Conservation (phyloP, 2,113 vertebrate species). For the Ploceus nigricollis region DNA sequence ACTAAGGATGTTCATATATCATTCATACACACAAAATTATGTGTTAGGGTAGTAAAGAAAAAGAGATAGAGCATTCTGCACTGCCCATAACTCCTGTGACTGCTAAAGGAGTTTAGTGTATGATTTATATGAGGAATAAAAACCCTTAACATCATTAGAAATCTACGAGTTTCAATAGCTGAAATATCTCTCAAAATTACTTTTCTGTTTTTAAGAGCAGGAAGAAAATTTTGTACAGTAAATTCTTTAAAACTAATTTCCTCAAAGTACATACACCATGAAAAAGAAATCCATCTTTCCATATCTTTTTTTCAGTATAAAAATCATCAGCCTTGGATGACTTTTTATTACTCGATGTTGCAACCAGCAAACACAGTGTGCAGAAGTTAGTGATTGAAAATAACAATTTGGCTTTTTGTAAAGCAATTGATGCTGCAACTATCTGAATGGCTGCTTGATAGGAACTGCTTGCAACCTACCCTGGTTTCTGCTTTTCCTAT, state of each 20-base stretch:
- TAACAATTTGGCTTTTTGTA: conserved; percentile 18
- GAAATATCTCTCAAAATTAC: background rate
- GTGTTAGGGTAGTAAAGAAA: background rate
- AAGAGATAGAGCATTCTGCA: background rate
- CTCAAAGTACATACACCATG: background rate
- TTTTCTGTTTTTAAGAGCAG: background rate
- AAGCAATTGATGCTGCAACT: background rate
- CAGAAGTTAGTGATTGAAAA: background rate
- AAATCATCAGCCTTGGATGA: background rate
- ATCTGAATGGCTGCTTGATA: background rate
- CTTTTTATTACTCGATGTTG: background rate
- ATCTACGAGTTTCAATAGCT: background rate
- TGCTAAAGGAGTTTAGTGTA: background rate
- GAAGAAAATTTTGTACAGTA: background rate
- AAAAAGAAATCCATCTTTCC: background rate
- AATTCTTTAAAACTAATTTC: background rate
- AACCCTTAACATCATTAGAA: background rate
- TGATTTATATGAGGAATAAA: background rate
- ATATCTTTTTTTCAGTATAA: background rate
- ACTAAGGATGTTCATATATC: background rate
- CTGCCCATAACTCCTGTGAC: background rate
- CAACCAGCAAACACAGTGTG: background rate
- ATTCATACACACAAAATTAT: background rate
- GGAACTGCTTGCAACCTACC: background rate
- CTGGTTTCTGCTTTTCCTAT: conserved; percentile 21